Conservation (phyloP, 2,888 invertebrate species). For the Dichetophora obliterata region DNA sequence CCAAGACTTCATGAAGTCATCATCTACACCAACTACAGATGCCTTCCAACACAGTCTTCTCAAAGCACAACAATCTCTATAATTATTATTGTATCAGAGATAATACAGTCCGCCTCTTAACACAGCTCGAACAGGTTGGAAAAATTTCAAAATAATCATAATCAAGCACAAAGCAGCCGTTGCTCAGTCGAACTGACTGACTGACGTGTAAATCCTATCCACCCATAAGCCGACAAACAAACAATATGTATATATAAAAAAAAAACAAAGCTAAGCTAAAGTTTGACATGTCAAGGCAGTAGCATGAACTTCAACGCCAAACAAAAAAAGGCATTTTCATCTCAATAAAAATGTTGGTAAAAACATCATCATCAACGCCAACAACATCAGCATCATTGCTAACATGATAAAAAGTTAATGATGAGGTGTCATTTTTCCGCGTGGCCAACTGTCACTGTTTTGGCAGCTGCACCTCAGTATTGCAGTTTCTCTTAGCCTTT, state of each 20-base stretch:
- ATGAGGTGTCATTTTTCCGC: conserved; percentile 3
- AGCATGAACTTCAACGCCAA: not conserved
- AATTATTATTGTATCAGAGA: too few species aligned
- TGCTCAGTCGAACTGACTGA: too few species aligned
- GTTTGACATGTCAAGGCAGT: not conserved
- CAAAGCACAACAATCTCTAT: too few species aligned
- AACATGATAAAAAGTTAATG: conserved; percentile 5
- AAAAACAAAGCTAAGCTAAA: not conserved
- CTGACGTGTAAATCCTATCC: too few species aligned
- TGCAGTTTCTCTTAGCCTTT: not conserved
- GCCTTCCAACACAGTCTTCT: too few species aligned
- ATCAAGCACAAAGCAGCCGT: not conserved
- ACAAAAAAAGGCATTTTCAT: too few species aligned
- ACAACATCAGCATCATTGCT: not conserved
- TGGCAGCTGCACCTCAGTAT: not conserved
- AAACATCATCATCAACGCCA: conserved; percentile 4
- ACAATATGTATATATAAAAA: too few species aligned
- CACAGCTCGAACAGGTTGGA: too few species aligned
- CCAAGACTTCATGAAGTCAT: too few species aligned
- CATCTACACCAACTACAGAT: too few species aligned
- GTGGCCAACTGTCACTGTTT: conserved; percentile 17
- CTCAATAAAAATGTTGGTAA: not conserved
- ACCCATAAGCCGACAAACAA: not conserved
- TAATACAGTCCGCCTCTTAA: too few species aligned
- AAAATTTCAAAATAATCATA: not conserved